phyloP scores from a whole-genome alignment of 2,113 vertebrate species.

The Marmota flaviventris region DNA sequence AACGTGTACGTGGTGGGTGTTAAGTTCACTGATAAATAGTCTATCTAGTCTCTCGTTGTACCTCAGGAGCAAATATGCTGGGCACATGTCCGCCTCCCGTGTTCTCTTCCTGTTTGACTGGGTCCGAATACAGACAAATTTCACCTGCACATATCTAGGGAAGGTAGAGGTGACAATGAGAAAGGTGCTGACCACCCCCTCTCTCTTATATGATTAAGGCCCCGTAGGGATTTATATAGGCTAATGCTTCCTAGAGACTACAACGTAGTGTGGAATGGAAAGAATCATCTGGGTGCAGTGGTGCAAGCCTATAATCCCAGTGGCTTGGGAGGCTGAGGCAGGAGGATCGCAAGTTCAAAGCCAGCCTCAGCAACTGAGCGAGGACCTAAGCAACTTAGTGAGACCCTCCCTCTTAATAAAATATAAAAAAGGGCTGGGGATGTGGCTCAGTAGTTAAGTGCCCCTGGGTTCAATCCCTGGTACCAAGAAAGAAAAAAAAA shows the following conservation, averaged over 20 bases:
- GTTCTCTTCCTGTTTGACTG: conserved; percentile 78
- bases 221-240: background rate
- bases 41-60: conserved; percentile 82
- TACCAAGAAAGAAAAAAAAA: no score
- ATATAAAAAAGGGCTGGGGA: no score
- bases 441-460: no score
- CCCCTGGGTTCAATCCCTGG: no score
- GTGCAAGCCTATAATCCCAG: no score
- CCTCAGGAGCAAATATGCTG: conserved; percentile 82
- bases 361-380: no score
- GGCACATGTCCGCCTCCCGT: conserved; percentile 67
- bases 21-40: conserved; percentile 81
- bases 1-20: conserved; percentile 77
- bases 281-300: background rate
- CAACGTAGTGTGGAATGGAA: background rate
- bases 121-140: conserved; percentile 83
- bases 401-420: no score
- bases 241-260: background rate
- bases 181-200: background rate
- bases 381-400: no score
- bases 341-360: no score
- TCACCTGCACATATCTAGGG: conserved; percentile 84
- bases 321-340: no score
- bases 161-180: conserved; percentile 72
- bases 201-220: background rate